These are phyloP conservation scores for Cryptocheilus praepositus DNA, from an alignment of 2,888 invertebrate species.

Conservation along the genomic window DNA sequence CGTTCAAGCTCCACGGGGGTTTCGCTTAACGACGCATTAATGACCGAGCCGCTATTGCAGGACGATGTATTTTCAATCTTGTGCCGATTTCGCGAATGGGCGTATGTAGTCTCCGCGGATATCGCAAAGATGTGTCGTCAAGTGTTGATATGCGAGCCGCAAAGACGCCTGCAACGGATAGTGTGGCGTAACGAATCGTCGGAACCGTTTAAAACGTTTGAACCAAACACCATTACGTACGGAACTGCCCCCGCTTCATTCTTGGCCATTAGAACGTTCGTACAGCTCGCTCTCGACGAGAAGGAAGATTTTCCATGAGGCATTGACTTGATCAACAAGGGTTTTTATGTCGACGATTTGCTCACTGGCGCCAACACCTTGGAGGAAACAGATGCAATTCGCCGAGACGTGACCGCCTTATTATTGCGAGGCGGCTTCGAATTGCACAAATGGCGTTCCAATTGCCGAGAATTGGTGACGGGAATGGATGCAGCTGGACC, in stretches of 20 bases:
- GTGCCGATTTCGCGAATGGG: not conserved
- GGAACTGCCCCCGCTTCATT: not conserved
- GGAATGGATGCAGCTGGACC: not conserved
- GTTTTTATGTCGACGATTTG: conserved; percentile 39
- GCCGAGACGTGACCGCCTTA: not conserved
- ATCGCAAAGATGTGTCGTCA: conserved; percentile 25
- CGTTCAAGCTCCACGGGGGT: not conserved
- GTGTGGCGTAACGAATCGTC: not conserved
- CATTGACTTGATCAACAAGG: not conserved
- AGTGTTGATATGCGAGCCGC: not conserved
- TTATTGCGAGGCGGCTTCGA: conserved; percentile 6
- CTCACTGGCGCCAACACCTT: conserved; percentile 19
- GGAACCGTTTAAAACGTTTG: not conserved
- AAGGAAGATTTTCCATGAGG: no score
- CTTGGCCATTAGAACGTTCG: conserved; percentile 9
- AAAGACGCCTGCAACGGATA: not conserved
- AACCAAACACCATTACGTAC: not conserved
- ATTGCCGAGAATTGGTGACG: conserved; percentile 2
- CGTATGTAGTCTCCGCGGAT: conserved; percentile 9
- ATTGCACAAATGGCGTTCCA: conserved; percentile 29
- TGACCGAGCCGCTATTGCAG: conserved; percentile 10
- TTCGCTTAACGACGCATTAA: conserved; percentile 9
- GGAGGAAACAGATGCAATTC: conserved; percentile 3
- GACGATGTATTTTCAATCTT: not conserved
- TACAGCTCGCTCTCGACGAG: no score